These are phyloP conservation scores for Eulimnadia texana DNA, from an alignment of 1,140 invertebrate genomes.

Conservation along the genomic window DNA sequence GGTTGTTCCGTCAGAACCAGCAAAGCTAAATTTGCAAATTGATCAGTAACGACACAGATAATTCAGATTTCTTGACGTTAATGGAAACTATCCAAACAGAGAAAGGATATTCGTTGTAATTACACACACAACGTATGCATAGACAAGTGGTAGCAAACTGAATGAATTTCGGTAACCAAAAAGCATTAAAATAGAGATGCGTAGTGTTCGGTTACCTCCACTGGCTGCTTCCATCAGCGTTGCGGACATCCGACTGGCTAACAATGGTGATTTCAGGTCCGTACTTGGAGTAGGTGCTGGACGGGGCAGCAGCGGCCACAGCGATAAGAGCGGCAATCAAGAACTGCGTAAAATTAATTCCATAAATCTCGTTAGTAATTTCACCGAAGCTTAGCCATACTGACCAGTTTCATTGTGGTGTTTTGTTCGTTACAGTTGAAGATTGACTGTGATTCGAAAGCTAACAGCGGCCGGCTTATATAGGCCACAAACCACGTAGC, in stretches of 20 bases:
- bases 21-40: neutral
- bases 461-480: too few relatives aligned
- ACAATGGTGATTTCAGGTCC: slow-evolving; percentile 1
- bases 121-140: too few relatives aligned
- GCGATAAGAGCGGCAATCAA: slow-evolving; percentile 12
- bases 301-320: slow-evolving; percentile 9
- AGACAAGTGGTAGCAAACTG: neutral
- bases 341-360: slow-evolving; percentile 3
- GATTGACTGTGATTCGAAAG: neutral
- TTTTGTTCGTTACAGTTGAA: neutral
- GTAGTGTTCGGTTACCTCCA: neutral
- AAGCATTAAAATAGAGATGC: neutral
- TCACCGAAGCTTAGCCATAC: neutral
- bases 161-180: neutral
- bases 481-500: too few relatives aligned
- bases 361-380: neutral
- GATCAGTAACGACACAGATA: neutral
- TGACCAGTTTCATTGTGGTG: neutral
- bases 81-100: too few relatives aligned
- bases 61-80: neutral
- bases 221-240: neutral
- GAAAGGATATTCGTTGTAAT: too few relatives aligned
- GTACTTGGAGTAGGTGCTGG: neutral
- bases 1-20: slow-evolving; percentile 35
- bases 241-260: slow-evolving; percentile 7